Base-by-base conservation (phyloP, 2,113 vertebrate genomes). In the Thymallus thymallus region DNA sequence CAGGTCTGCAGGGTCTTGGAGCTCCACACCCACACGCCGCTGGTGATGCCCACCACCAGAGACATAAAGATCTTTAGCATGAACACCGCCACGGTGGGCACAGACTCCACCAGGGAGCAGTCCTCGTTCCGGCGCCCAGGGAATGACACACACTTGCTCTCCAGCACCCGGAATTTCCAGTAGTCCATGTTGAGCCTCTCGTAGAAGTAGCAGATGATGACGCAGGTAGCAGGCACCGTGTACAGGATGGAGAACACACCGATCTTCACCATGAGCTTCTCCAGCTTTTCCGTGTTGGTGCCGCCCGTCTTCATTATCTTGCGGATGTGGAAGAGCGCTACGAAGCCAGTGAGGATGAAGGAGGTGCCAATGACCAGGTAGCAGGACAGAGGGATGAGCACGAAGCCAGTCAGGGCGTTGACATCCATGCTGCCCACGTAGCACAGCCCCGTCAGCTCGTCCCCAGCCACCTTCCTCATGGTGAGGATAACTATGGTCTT, bases 21-120 rank as follows among this genome's bases (percentile, higher is more conserved):
- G 86, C 95, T 96, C 95, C 95, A 96, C 0, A 96, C 95, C 95
- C 95, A 96, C 55, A 95, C 94, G 0, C 95, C 95, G 0, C 95
- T 95, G 89, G 95, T 95, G 87, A 96, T 96, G 77, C 95, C 95
- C 83, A 96, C 95, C 85, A 95, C 95, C 78, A 96, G 85, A 0
- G 95, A 96, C 95, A 96, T 96, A 88, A 96, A 95, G 85, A 95
- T 96, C 87, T 95, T 96, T 1, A 96, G 92, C 93, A 96, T 94
- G 73, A 96, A 96, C 73, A 96, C 86, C 0, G 95, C 95, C 79
- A 96, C 92, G 0, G 94, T 93, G 62, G 95, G 95, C 81, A 96
- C 93, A 0, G 95, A 96, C 75, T 87, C 86, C 4, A 91, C 92
- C 83, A 96, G 76, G 0, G 94, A 92, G 84, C 95, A 96, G 90